Evolutionary conservation across 2,888 invertebrate genomes (phyloP).

Genomic region (Deilephila elpenor): DNA sequence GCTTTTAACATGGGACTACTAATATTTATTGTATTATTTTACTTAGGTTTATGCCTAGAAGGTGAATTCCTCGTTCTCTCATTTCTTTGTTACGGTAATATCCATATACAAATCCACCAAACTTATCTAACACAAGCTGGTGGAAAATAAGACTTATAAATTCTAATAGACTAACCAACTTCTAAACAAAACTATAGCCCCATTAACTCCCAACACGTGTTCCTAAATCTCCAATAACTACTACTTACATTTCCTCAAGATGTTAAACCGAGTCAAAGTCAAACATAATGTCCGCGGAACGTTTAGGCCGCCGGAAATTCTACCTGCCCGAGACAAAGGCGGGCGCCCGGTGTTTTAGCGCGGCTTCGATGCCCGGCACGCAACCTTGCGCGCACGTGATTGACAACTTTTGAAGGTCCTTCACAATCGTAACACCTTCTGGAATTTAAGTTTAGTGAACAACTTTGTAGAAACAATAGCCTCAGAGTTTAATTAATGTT

Average conservation of each 20-base stretch:
- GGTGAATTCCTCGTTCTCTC: no score
- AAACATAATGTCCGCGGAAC: not conserved
- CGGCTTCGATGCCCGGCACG: slow-evolving; percentile 24
- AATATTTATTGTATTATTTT: no score
- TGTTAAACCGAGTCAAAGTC: not conserved
- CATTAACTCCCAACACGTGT: no score
- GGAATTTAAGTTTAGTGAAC: not conserved
- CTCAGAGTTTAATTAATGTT: not conserved
- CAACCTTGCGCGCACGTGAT: slow-evolving; percentile 23
- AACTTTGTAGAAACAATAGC: not conserved
- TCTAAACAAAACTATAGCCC: no score
- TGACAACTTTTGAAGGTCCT: slow-evolving; percentile 22
- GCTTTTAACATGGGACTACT: no score
- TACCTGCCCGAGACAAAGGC: slow-evolving; percentile 47
- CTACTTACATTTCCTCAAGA: not conserved
- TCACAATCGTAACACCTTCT: not conserved
- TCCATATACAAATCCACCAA: no score
- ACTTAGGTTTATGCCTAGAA: no score
- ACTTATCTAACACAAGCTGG: no score
- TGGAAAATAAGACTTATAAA: no score
- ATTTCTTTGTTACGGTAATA: no score
- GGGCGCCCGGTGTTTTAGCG: slow-evolving; percentile 11
- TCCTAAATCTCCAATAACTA: not conserved
- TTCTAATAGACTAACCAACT: no score
- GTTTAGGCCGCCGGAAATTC: slow-evolving; percentile 42